phyloP scores from a whole-genome alignment of 2,113 vertebrate genomes.

The Turdus rufiventris region DNA sequence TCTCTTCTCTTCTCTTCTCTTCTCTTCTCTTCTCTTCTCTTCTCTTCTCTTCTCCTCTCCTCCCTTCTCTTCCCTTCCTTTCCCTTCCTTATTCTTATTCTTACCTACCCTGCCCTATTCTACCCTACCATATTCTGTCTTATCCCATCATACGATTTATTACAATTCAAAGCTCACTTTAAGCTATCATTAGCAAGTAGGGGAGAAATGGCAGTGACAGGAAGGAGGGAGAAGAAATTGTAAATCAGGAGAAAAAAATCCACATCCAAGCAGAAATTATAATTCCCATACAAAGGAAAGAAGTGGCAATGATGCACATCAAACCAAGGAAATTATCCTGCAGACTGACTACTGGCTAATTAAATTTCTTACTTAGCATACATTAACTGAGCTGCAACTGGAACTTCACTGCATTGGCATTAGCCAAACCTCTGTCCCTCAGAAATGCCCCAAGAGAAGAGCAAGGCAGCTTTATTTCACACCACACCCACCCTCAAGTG shows the following conservation, averaged over 20 bases:
- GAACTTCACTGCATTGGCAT: neutral
- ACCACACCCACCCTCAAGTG: rapidly evolving
- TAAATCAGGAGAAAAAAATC: neutral
- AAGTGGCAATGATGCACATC: neutral
- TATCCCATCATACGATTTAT: neutral
- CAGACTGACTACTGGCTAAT: constrained; percentile 10
- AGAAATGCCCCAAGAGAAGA: neutral
- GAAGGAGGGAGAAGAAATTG: neutral
- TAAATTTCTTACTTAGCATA: constrained; percentile 35
- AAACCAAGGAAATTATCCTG: constrained; percentile 19
- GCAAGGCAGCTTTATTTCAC: neutral
- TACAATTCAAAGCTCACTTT: neutral
- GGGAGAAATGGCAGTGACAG: neutral
- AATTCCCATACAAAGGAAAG: neutral
- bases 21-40: too few relatives aligned
- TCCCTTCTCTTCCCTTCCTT: neutral
- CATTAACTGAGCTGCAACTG: neutral
- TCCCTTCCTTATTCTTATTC: too few relatives aligned
- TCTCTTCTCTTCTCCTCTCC: too few relatives aligned
- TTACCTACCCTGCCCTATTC: too few relatives aligned
- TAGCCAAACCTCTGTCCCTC: neutral
- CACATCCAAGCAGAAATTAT: neutral
- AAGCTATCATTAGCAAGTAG: neutral
- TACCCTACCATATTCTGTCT: neutral
- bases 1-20: neutral